Evolutionary conservation across 2,797 vertebrate species (phyloP).

Genomic region (Tragopan temminckii): DNA sequence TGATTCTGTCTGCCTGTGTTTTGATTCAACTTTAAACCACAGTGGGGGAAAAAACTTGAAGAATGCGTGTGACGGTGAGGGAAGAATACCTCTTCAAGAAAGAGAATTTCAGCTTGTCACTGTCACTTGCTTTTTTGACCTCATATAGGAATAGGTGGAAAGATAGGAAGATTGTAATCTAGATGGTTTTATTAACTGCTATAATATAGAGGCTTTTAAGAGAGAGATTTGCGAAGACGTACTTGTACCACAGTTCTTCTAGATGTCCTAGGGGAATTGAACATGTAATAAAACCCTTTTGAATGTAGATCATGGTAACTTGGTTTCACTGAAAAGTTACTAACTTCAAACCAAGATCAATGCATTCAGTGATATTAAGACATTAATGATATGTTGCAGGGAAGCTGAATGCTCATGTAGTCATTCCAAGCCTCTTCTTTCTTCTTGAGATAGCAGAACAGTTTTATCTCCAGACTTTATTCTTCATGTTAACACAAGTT

Average conservation of each 20-base stretch:
- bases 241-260: background rate
- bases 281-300: constrained; percentile 5
- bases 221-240: background rate
- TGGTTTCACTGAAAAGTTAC: constrained; percentile 7
- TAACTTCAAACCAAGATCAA: constrained; percentile 47
- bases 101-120: constrained; percentile 17
- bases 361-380: constrained; percentile 12
- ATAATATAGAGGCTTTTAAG: background rate
- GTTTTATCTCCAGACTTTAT: background rate
- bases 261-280: background rate
- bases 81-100: constrained; percentile 2
- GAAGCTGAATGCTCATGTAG: background rate
- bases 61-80: background rate
- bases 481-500: background rate
- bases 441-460: background rate
- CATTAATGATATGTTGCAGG: background rate
- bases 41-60: background rate
- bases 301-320: background rate
- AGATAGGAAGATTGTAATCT: background rate
- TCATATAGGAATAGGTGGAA: background rate
- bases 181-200: constrained; percentile 15
- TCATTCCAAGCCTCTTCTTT: background rate
- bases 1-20: background rate
- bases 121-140: constrained; percentile 9
- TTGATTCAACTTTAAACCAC: background rate